Evolutionary conservation across 2,888 invertebrate species (phyloP), one percentile per base, ranked within the genome.

Genomic region (Dorcus hopei): DNA sequence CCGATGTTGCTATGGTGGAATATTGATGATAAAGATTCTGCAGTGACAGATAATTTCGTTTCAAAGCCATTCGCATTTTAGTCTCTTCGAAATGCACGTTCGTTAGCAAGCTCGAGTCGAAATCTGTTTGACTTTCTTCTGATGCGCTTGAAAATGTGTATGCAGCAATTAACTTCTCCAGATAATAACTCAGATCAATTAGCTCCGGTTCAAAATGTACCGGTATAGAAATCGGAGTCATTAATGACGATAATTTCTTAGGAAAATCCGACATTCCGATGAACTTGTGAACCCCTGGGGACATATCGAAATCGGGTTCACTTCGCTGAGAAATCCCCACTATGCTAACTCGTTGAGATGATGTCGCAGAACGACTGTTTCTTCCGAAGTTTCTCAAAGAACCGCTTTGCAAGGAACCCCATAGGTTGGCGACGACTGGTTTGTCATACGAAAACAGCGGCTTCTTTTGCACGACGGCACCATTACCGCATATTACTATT

Each of bases 401-500:
- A 5, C 3, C 26, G 26, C 26, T 33, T 4, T 47, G n/a, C n/a
- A 6, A 6, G 7, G 48, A 54, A 11, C 9, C 38, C 54, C 55
- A 49, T 8, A 16, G 23, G 9, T 9, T 38, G 11, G 66, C 58
- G 51, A 77, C 65, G 9, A 68, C 65, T 3, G 84, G 74, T 69
- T 83, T 83, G 67, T 85, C 83, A 51, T 82, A 77, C 38, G 73
- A 63, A 71, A 85, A 86, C 38, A 86, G 70, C 1, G 80, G 78
- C 68, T 80, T 78, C 54, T 78, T 75, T 67, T 81, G 75, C 1
- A 83, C 68, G 49, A 80, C 77, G 7, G 79, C 70, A 9, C 86
- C 86, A 66, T 82, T 83, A 56, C 83, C 85, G 14, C 85, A 84
- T 52, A 82, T 74, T 58, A 84, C 74, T 58, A 77, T 77, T 2